These are phyloP conservation scores for Petaurus breviceps DNA, from an alignment of 2,113 vertebrate species.

Conservation along the genomic window DNA sequence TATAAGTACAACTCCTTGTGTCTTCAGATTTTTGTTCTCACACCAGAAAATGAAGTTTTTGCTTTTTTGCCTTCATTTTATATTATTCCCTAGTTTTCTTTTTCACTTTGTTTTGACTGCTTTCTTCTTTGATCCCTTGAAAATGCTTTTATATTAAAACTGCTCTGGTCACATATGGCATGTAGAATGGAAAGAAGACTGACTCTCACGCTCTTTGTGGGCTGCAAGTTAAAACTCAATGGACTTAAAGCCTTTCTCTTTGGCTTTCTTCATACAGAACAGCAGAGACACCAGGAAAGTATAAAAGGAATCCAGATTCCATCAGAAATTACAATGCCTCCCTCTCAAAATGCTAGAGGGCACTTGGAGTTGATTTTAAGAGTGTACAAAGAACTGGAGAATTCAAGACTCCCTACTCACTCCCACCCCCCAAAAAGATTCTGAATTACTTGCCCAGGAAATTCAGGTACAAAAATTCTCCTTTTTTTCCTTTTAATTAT, in stretches of 20 bases:
- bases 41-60: background rate
- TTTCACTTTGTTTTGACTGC: background rate
- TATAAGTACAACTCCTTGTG: background rate
- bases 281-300: slow-evolving; percentile 51
- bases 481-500: background rate
- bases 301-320: slow-evolving; percentile 44
- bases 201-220: slow-evolving; percentile 52
- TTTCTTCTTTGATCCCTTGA: background rate
- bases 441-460: background rate
- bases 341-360: background rate
- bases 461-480: background rate
- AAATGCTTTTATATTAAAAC: slow-evolving; percentile 50
- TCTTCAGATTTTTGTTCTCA: background rate
- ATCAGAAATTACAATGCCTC: slow-evolving; percentile 64
- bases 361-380: background rate
- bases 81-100: background rate
- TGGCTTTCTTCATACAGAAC: slow-evolving; percentile 42
- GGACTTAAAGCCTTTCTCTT: slow-evolving; percentile 31
- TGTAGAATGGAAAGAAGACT: slow-evolving; percentile 48
- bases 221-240: slow-evolving; percentile 42
- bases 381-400: background rate
- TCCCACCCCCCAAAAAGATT: background rate
- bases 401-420: background rate
- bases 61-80: background rate
- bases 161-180: slow-evolving; percentile 60